These are phyloP conservation scores for Oreochromis niloticus DNA, from an alignment of 2,113 vertebrate genomes.

Conservation along the genomic window DNA sequence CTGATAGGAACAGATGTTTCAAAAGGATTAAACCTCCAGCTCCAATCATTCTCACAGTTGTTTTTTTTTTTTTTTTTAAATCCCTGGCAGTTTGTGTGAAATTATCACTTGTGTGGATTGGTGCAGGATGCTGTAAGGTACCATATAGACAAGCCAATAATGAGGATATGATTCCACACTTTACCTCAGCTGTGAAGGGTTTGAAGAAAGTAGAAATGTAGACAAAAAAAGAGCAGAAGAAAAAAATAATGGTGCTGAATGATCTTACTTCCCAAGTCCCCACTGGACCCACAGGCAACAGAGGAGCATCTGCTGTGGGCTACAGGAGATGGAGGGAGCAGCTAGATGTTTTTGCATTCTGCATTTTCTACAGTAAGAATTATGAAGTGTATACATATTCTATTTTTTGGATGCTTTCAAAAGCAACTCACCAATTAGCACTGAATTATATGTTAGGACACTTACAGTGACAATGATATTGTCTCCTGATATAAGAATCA, in stretches of 20 bases:
- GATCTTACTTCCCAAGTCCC: not conserved
- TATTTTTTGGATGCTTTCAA: not conserved
- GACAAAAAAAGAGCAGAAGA: not conserved
- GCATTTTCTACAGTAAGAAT: not conserved
- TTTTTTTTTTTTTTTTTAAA: not conserved
- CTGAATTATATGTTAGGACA: not conserved
- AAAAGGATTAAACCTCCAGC: not conserved
- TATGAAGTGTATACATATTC: not conserved
- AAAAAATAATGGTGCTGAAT: not conserved
- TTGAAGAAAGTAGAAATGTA: not conserved
- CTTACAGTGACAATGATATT: not conserved
- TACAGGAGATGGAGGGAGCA: not conserved
- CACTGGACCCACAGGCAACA: constrained; percentile 7
- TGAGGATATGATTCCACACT: not conserved
- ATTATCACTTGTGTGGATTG: constrained; percentile 9
- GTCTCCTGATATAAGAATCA: not conserved
- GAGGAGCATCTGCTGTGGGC: not conserved
- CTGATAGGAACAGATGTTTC: constrained; percentile 6
- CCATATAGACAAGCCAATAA: not conserved
- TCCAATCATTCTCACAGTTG: not conserved
- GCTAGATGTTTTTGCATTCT: not conserved
- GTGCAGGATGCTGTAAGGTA: not conserved
- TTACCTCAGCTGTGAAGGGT: not conserved
- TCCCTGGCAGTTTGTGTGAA: not conserved
- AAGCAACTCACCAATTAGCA: not conserved